These are phyloP conservation scores for Athetis lepigone DNA, from an alignment of 2,888 invertebrate genomes.

Conservation along the genomic window DNA sequence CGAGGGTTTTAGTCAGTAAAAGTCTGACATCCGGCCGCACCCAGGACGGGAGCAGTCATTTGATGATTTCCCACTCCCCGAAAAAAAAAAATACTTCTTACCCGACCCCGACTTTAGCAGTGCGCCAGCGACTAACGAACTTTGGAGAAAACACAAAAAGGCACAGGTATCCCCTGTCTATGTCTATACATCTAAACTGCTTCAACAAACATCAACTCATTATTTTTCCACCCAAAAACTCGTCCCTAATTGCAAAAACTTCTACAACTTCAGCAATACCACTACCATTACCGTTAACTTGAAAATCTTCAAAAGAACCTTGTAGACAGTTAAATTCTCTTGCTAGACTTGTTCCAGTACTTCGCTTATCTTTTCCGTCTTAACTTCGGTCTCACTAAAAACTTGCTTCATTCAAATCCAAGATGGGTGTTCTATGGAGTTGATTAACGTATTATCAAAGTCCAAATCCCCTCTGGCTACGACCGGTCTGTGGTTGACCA, in stretches of 20 bases:
- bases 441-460: conserved; percentile 62
- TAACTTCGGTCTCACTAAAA: conserved; percentile 46
- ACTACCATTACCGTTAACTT: conserved; percentile 13
- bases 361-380: conserved; percentile 46
- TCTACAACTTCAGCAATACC: conserved; percentile 7
- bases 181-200: no score
- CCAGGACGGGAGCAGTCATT: no score
- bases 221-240: no score
- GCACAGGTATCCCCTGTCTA: no score
- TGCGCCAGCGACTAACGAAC: no score
- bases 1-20: no score
- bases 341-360: conserved; percentile 24
- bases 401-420: conserved; percentile 52
- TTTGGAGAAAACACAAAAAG: no score
- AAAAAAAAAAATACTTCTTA: no score
- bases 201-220: no score
- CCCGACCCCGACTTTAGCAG: no score
- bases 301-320: conserved; percentile 19
- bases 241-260: conserved; percentile 28
- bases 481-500: conserved; percentile 58
- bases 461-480: conserved; percentile 54
- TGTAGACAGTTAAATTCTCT: conserved; percentile 43
- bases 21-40: no score
- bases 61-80: no score
- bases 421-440: conserved; percentile 50